Percentiles rank a stretch among this genome's conserved stretches.
These are phyloP conservation scores for Eucera pruinosa DNA, from an alignment of 2,888 invertebrate species.

Conservation along the genomic window DNA sequence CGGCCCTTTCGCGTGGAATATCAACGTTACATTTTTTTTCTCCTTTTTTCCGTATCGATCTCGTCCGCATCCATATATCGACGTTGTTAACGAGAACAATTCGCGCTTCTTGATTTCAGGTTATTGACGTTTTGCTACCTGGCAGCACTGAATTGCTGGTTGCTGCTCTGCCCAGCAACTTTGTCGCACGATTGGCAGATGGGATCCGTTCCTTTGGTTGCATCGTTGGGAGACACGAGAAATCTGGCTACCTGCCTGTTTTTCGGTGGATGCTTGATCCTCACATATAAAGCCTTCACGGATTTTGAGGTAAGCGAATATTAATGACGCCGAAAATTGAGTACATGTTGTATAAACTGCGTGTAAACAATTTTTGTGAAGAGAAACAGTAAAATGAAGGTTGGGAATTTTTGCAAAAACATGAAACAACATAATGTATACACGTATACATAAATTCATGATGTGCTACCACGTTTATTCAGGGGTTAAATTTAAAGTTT, in stretches of 20 bases:
- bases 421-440: neutral
- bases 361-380: too few relatives aligned
- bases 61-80: conserved; percentile 15
- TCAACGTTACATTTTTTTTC: conserved; percentile 1
- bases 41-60: neutral
- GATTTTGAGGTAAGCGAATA: conserved; percentile 88
- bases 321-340: too few relatives aligned
- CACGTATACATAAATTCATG: neutral
- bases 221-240: conserved; percentile 89
- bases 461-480: neutral
- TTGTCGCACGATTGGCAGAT: conserved; percentile 96
- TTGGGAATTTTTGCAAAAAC: too few relatives aligned
- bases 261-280: conserved; percentile 87
- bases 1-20: conserved; percentile 1
- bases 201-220: conserved; percentile 93
- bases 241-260: conserved; percentile 90
- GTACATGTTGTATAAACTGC: too few relatives aligned
- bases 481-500: neutral
- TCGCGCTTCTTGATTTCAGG: conserved; percentile 85
- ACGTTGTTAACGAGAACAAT: conserved; percentile 29
- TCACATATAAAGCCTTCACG: conserved; percentile 87
- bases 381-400: too few relatives aligned
- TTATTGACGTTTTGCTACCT: conserved; percentile 93
- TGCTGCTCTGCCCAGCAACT: conserved; percentile 91
- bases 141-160: conserved; percentile 93